Percentiles rank a stretch among this genome's conserved stretches.
Evolutionary conservation across 1,140 invertebrate genomes (phyloP).

Genomic region (Drosophila paulistorum): DNA sequence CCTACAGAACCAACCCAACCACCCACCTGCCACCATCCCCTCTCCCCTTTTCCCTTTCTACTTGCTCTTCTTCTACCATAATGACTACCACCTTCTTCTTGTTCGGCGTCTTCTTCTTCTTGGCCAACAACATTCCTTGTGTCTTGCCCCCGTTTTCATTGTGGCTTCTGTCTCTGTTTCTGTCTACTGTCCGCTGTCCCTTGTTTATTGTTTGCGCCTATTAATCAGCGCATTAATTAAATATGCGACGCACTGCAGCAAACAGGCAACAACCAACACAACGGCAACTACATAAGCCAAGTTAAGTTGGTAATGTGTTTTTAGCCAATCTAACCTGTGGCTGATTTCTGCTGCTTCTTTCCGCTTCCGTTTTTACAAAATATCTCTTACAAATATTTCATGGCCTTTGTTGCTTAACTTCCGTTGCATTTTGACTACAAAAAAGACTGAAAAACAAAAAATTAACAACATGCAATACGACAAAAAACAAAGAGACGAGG

Average conservation of each 20-base stretch:
- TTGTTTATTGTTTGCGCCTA: conserved; percentile 65
- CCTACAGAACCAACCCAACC: neutral
- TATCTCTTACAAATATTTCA: conserved; percentile 32
- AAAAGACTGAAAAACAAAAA: neutral
- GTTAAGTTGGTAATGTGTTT: conserved; percentile 35
- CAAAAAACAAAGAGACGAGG: neutral
- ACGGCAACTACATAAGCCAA: conserved; percentile 3
- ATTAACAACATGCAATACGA: conserved; percentile 3
- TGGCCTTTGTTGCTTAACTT: conserved; percentile 45
- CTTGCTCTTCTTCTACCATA: neutral
- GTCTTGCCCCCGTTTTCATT: conserved; percentile 52
- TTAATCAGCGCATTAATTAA: conserved; percentile 73
- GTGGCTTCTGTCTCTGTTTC: conserved; percentile 13
- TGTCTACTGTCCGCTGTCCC: conserved; percentile 5
- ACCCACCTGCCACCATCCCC: neutral
- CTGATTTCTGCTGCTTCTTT: conserved; percentile 37
- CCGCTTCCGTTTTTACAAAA: conserved; percentile 56
- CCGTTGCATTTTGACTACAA: conserved; percentile 39
- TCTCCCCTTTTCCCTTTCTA: neutral
- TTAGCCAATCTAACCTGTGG: conserved; percentile 52
- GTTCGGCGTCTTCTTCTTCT: neutral
- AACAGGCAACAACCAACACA: conserved; percentile 1
- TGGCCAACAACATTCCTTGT: conserved; percentile 47
- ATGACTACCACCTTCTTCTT: neutral
- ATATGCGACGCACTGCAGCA: conserved; percentile 60